phyloP scores from a whole-genome alignment of 2,113 vertebrate species.

The Lepidothrix coronata region DNA sequence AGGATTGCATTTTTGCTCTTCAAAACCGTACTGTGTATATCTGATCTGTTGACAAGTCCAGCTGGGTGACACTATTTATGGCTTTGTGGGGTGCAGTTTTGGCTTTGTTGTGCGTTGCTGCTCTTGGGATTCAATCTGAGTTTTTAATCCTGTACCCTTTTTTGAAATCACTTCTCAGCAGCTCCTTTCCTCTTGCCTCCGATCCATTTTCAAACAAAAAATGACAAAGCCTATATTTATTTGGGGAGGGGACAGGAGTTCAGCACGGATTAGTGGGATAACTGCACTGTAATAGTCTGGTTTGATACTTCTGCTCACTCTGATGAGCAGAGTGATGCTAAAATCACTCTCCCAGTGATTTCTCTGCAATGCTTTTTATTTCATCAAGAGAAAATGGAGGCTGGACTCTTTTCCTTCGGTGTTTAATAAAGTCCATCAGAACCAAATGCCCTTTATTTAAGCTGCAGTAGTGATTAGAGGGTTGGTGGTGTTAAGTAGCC shows the following conservation, averaged over 20 bases:
- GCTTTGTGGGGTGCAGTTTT: constrained; percentile 53
- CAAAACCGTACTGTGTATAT: constrained; percentile 31
- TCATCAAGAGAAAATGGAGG: constrained; percentile 67
- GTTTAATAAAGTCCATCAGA: constrained; percentile 65
- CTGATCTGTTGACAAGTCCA: constrained; percentile 45
- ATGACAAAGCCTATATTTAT: constrained; percentile 45
- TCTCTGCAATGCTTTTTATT: constrained; percentile 52
- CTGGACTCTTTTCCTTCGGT: constrained; percentile 28
- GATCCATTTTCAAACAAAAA: constrained; percentile 35
- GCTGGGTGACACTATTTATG: constrained; percentile 27
- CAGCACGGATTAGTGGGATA: constrained; percentile 38
- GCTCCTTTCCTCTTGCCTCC: not conserved
- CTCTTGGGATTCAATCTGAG: not conserved
- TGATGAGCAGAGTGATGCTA: constrained; percentile 17
- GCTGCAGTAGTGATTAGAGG: constrained; percentile 67
- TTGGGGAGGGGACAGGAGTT: constrained; percentile 48
- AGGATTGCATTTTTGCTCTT: constrained; percentile 4
- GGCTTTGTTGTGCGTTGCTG: constrained; percentile 19
- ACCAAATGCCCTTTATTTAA: constrained; percentile 68
- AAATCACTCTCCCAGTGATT: constrained; percentile 8
- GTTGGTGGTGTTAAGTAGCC: constrained; percentile 68
- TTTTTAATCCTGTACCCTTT: constrained; percentile 47
- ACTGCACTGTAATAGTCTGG: not conserved
- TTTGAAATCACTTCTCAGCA: constrained; percentile 45
- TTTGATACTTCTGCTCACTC: constrained; percentile 54